phyloP scores from a whole-genome alignment of 2,888 invertebrate species.

The Tetheella fluctuosa region DNA sequence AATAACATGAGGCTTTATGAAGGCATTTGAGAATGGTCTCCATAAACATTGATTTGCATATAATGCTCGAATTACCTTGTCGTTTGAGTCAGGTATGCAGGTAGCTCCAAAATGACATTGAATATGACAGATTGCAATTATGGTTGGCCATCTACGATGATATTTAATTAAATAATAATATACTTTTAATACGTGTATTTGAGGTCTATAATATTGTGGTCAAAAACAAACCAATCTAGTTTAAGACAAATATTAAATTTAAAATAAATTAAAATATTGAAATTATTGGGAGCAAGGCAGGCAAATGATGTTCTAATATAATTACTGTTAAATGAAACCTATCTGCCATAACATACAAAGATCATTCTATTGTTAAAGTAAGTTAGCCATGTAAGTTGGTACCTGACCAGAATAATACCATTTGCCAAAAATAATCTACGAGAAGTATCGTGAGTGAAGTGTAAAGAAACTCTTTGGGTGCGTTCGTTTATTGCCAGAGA shows the following conservation, averaged over 20 bases:
- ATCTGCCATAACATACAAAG: background rate
- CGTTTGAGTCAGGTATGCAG: background rate
- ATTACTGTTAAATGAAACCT: background rate
- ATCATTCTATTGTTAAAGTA: background rate
- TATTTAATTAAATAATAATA: background rate
- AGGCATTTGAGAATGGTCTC: background rate
- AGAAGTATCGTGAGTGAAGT: background rate
- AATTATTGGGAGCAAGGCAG: no score
- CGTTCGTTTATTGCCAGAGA: constrained; percentile 62
- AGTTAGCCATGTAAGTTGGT: constrained; percentile 1
- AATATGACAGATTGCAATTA: background rate
- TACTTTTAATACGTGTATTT: no score
- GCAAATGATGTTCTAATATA: no score
- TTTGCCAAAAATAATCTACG: background rate
- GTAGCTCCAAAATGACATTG: background rate
- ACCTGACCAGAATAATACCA: background rate
- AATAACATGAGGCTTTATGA: constrained; percentile 5
- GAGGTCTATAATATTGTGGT: no score
- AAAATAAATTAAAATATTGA: no score
- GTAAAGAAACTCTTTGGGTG: constrained; percentile 29
- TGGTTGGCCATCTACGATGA: background rate
- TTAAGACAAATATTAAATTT: no score
- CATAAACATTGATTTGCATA: constrained; percentile 9
- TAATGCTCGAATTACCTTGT: constrained; percentile 7
- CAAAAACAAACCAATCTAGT: no score